Conservation (phyloP, 37 sponge, comb jelly and placozoan species). For the Eunapius fragilis region DNA sequence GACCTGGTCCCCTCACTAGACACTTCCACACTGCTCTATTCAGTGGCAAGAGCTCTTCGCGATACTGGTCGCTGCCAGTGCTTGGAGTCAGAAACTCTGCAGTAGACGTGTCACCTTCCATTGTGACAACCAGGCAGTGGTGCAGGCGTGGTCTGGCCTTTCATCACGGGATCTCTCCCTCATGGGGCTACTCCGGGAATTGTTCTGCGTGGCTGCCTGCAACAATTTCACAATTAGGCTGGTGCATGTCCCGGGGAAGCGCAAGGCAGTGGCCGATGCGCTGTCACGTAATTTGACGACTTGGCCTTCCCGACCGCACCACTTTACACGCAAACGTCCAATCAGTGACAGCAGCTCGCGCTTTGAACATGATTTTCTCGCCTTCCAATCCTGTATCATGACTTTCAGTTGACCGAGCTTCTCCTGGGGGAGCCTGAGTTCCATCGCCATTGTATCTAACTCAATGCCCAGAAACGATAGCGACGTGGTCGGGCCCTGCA, state of each 20-base stretch:
- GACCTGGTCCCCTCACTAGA: conserved; percentile 19
- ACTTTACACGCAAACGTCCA: no score
- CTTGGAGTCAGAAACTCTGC: conserved; percentile 14
- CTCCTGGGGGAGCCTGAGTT: no score
- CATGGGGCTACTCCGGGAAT: conserved; percentile 18
- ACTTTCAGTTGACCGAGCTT: no score
- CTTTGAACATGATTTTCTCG: no score
- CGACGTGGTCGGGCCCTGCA: no score
- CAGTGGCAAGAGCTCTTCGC: conserved; percentile 19
- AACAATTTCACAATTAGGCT: not conserved
- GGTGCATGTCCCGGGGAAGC: conserved; percentile 21
- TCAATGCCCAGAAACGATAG: no score
- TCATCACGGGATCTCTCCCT: not conserved
- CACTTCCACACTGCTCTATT: not conserved
- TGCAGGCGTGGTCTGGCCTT: not conserved
- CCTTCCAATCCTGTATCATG: no score
- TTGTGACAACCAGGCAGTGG: conserved; percentile 41
- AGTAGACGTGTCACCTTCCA: conserved; percentile 16
- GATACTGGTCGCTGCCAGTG: conserved; percentile 2
- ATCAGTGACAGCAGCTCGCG: no score
- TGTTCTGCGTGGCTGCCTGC: conserved; percentile 5
- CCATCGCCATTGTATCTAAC: no score
- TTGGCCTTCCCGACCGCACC: no score
- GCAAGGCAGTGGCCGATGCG: conserved; percentile 14
- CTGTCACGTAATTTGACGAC: conserved; percentile 19